These are phyloP conservation scores for Rhadina sibilatrix DNA, from an alignment of 2,113 vertebrate genomes.

Conservation along the genomic window DNA sequence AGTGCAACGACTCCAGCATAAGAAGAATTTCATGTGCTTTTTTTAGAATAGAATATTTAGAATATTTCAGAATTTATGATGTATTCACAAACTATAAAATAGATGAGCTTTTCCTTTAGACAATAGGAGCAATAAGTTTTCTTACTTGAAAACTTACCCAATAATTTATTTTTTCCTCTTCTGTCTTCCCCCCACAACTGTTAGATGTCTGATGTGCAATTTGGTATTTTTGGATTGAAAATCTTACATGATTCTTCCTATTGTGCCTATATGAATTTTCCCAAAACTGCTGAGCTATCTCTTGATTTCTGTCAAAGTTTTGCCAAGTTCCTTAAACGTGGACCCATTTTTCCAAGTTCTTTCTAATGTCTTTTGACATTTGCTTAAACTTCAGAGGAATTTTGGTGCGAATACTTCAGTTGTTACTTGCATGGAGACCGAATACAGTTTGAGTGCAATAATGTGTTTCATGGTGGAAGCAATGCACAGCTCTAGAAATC, in stretches of 20 bases:
- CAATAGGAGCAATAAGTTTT: not conserved
- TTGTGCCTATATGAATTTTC: not conserved
- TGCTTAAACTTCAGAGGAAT: not conserved
- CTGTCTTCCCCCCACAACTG: rapidly evolving
- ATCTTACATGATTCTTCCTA: not conserved
- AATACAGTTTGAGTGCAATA: not conserved
- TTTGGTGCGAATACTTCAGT: not conserved
- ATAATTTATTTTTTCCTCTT: not conserved
- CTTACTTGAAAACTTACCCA: not conserved
- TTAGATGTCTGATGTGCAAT: not conserved
- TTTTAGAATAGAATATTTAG: not conserved
- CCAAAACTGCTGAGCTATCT: not conserved
- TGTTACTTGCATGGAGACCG: not conserved
- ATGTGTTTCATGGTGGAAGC: not conserved
- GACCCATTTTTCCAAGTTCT: not conserved
- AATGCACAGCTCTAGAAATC: not conserved
- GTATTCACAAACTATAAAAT: not conserved
- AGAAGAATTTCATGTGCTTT: not conserved
- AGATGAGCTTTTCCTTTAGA: not conserved
- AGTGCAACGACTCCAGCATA: not conserved
- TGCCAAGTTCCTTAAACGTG: not conserved
- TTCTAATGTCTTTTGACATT: not conserved
- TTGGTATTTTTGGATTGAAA: not conserved
- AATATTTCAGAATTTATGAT: not conserved
- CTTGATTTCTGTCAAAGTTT: not conserved